Evolutionary conservation across 2,888 invertebrate genomes (phyloP).

Genomic region (Drosophila kokeensis): DNA sequence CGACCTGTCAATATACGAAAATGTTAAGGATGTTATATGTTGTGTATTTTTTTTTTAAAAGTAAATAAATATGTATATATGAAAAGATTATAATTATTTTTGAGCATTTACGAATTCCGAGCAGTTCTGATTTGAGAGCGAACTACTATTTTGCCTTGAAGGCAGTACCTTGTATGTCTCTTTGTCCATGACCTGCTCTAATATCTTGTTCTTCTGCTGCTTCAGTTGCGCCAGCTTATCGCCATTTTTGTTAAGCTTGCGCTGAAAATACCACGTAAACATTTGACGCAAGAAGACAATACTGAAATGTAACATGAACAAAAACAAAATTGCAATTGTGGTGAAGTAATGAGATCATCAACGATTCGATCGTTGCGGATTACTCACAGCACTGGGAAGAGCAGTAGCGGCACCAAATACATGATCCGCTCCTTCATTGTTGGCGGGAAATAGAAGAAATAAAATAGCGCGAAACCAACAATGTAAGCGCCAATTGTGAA

Average conservation of each 20-base stretch:
- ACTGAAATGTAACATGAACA: conserved; percentile 85
- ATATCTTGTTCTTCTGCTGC: conserved; percentile 93
- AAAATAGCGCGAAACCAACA: conserved; percentile 90
- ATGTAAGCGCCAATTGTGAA: conserved; percentile 90
- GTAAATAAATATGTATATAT: neutral
- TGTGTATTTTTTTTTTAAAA: neutral
- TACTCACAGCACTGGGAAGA: conserved; percentile 94
- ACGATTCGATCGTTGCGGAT: conserved; percentile 1
- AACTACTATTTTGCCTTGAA: neutral
- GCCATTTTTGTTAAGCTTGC: conserved; percentile 92
- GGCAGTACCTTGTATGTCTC: conserved; percentile 95
- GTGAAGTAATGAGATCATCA: conserved; percentile 42
- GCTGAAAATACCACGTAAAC: conserved; percentile 95
- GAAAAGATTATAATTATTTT: neutral
- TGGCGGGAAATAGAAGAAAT: conserved; percentile 92
- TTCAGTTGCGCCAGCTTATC: conserved; percentile 89
- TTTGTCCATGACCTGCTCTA: conserved; percentile 98
- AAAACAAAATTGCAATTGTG: conserved; percentile 11
- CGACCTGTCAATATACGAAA: conserved; percentile 69
- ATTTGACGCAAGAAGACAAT: conserved; percentile 91
- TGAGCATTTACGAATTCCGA: conserved; percentile 3
- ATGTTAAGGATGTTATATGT: neutral
- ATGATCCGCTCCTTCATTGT: conserved; percentile 90
- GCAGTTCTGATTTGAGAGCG: neutral
- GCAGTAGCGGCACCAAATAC: conserved; percentile 91